These are phyloP conservation scores for Apostichopus japonicus DNA, from an alignment of 35 echinoderm and acorn worm genomes.

Conservation along the genomic window DNA sequence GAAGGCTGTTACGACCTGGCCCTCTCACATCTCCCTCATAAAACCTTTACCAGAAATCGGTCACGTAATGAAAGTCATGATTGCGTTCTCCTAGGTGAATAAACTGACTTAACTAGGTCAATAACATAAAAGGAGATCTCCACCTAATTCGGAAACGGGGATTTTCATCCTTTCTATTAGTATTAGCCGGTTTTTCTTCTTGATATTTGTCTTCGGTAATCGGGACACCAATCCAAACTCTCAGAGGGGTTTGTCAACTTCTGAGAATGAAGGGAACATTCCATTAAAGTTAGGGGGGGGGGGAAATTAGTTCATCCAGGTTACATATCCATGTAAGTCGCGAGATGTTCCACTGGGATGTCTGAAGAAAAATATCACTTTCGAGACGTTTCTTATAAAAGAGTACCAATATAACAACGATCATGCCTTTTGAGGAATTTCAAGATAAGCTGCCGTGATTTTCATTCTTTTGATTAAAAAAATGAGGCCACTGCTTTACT, in stretches of 20 bases:
- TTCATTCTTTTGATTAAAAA: too few relatives aligned
- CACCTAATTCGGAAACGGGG: background rate
- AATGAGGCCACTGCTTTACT: too few relatives aligned
- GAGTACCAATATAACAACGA: too few relatives aligned
- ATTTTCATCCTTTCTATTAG: background rate
- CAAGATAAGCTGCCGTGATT: too few relatives aligned
- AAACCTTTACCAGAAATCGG: background rate
- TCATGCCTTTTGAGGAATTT: too few relatives aligned
- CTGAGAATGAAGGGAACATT: background rate
- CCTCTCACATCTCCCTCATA: too few relatives aligned
- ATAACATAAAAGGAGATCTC: background rate
- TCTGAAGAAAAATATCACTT: too few relatives aligned
- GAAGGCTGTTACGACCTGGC: too few relatives aligned
- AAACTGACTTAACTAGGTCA: background rate
- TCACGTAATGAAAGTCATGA: background rate
- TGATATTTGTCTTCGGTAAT: background rate
- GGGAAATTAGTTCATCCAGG: background rate
- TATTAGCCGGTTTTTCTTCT: background rate
- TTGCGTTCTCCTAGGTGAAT: background rate
- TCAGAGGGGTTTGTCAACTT: background rate
- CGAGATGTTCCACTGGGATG: too few relatives aligned
- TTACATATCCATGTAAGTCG: background rate
- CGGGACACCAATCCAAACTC: background rate
- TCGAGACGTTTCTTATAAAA: too few relatives aligned
- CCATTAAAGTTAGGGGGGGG: background rate